Evolutionary conservation across 2,888 invertebrate species (phyloP), one percentile per base, ranked within the genome.

Genomic region (Mellilla xanthometata): DNA sequence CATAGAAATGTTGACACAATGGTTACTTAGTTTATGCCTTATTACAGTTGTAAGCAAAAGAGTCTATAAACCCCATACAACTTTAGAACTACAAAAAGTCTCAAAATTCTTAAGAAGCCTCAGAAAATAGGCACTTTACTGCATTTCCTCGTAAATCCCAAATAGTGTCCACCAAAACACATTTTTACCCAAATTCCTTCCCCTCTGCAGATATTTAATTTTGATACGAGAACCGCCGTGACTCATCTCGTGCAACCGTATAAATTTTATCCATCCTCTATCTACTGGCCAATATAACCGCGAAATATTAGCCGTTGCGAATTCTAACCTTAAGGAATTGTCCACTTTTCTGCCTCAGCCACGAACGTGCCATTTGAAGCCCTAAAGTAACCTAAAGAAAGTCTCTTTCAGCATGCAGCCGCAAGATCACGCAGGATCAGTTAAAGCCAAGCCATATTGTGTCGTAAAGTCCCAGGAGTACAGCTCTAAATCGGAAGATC

Each of bases 291-390:
- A 85, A 87, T 88, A 88, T 84, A 69, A 76, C 78, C 83, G 78
- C 77, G 70, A 81, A 82, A 84, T 87, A 87, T 87, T 85, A 78
- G 75, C 84, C 85, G 77, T 81, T 69, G 73, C 84, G 81, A 86
- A 88, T 87, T 67, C 72, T 75, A 65, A 72, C 74, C 72, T 69
- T 70, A 72, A 72, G 68, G 62, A 74, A 73, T 73, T 72, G 72
- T 68, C 73, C 73, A 68, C 58, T 65, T 68, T 56, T 52, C 55
- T 43, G 41, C 39, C 54, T 15, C 3, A 4, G 42, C 43, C 45
- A 3, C 19, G 24, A 4, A 66, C 40, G 48, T 28, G 1, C 27
- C 4, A 55, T 41, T 58, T 52, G 47, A 23, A 45, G 62, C 68
- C 46, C 31, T 65, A 65, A 9, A 0, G 0, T 8, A 8, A 0